A percentile compares a stretch with the other conserved stretches of the same genome.
phyloP scores from a whole-genome alignment of 2,797 vertebrate genomes.

The Ateles fusciceps region DNA sequence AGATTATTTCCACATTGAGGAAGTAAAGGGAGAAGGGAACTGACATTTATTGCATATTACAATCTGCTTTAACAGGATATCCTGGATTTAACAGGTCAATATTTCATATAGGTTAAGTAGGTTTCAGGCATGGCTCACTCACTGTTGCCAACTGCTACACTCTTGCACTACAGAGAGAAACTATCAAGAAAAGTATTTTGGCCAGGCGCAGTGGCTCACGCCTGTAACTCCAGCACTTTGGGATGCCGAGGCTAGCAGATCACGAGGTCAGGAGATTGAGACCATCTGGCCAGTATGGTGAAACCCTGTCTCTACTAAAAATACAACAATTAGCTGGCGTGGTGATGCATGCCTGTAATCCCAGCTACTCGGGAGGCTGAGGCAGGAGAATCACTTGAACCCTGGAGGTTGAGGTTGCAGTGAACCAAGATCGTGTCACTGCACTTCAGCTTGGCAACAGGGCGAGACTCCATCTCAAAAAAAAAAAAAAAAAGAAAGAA shows the following conservation, averaged over 20 bases:
- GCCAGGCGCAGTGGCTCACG: too few species aligned
- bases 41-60: neutral
- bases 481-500: too few species aligned
- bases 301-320: neutral
- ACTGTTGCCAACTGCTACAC: neutral
- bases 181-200: neutral
- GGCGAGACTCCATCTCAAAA: too few species aligned
- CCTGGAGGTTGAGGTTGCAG: too few species aligned
- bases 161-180: neutral
- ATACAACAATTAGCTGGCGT: neutral
- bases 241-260: neutral
- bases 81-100: neutral
- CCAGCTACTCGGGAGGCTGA: neutral
- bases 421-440: too few species aligned
- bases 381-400: neutral
- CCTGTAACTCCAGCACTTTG: too few species aligned
- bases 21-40: neutral
- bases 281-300: neutral
- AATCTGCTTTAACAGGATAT: neutral
- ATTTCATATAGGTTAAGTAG: slow-evolving; percentile 14
- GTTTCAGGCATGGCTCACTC: neutral
- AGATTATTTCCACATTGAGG: neutral
- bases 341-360: neutral
- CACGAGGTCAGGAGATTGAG: neutral
- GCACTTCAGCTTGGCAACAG: too few species aligned